Conservation (phyloP, 1,140 invertebrate species). For the Periplaneta americana region DNA sequence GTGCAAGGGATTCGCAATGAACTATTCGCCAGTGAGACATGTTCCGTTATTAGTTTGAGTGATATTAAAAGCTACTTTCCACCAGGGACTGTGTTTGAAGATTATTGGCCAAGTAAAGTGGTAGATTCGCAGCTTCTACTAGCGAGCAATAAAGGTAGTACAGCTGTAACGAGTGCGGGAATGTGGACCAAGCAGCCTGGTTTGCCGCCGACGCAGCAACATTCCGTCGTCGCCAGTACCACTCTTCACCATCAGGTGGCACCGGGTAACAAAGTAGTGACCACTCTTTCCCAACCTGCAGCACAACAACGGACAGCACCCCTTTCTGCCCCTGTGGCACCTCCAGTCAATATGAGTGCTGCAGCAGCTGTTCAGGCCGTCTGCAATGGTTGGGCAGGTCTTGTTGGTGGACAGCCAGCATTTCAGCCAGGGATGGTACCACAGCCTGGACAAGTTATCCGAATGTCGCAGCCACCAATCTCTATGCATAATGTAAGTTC, state of each 20-base stretch:
- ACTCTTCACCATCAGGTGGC: slow-evolving; percentile 23
- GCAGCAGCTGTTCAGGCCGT: slow-evolving; percentile 34
- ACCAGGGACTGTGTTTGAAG: slow-evolving; percentile 79
- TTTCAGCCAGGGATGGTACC: slow-evolving; percentile 31
- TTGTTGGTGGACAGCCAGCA: slow-evolving; percentile 42
- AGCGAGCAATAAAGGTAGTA: slow-evolving; percentile 12
- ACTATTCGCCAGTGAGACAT: slow-evolving; percentile 82
- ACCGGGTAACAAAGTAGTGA: neutral
- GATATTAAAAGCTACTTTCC: slow-evolving; percentile 90
- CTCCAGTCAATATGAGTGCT: slow-evolving; percentile 33
- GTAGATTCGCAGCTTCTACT: slow-evolving; percentile 60
- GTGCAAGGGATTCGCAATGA: slow-evolving; percentile 88
- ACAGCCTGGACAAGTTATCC: slow-evolving; percentile 8
- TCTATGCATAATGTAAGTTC: slow-evolving; percentile 17
- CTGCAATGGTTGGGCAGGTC: slow-evolving; percentile 42
- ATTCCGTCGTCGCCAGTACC: neutral
- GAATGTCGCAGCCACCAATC: slow-evolving; percentile 23
- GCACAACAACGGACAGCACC: slow-evolving; percentile 7
- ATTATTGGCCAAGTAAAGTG: slow-evolving; percentile 86
- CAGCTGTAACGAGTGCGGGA: slow-evolving; percentile 13
- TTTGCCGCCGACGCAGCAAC: slow-evolving; percentile 9
- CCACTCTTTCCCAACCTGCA: slow-evolving; percentile 22
- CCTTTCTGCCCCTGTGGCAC: slow-evolving; percentile 25
- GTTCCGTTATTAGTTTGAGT: slow-evolving; percentile 79
- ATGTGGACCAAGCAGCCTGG: slow-evolving; percentile 22